Percentiles rank a stretch among this genome's conserved stretches.
phyloP scores from a whole-genome alignment of 2,888 invertebrate species.

The Tortrix viridana region DNA sequence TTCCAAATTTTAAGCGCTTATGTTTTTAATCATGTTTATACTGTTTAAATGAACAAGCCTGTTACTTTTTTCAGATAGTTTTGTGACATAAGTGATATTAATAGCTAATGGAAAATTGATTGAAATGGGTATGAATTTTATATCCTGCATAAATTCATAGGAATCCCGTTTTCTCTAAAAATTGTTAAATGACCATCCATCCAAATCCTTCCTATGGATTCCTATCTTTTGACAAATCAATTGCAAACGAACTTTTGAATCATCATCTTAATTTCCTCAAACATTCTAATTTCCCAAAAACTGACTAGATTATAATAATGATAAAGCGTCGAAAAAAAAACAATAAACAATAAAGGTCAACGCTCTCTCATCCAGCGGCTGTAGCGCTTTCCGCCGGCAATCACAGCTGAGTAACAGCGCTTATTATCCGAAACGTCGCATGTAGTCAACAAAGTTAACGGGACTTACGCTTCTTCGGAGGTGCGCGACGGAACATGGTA shows the following conservation, averaged over 20 bases:
- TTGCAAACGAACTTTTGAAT: too few relatives aligned
- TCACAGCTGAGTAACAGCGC: conserved; percentile 60
- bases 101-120: too few relatives aligned
- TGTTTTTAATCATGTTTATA: not conserved
- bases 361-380: conserved; percentile 51
- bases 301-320: not conserved
- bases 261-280: too few relatives aligned
- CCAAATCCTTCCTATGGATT: too few relatives aligned
- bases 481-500: conserved; percentile 53
- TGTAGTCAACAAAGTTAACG: conserved; percentile 39
- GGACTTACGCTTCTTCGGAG: conserved; percentile 19
- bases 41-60: not conserved
- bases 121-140: too few relatives aligned
- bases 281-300: not conserved
- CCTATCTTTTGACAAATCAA: too few relatives aligned
- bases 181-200: too few relatives aligned
- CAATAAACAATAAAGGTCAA: conserved; percentile 38
- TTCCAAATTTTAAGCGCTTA: not conserved
- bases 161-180: too few relatives aligned
- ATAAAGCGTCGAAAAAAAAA: conserved; percentile 26
- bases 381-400: conserved; percentile 62
- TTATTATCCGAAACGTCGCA: conserved; percentile 52
- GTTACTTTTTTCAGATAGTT: too few relatives aligned
- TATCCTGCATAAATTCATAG: too few relatives aligned
- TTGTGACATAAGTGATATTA: too few relatives aligned